A percentile compares a stretch with the other conserved stretches of the same genome.
These are phyloP conservation scores for Serranus cabrilla DNA, from an alignment of 2,797 vertebrate species.

Conservation along the genomic window DNA sequence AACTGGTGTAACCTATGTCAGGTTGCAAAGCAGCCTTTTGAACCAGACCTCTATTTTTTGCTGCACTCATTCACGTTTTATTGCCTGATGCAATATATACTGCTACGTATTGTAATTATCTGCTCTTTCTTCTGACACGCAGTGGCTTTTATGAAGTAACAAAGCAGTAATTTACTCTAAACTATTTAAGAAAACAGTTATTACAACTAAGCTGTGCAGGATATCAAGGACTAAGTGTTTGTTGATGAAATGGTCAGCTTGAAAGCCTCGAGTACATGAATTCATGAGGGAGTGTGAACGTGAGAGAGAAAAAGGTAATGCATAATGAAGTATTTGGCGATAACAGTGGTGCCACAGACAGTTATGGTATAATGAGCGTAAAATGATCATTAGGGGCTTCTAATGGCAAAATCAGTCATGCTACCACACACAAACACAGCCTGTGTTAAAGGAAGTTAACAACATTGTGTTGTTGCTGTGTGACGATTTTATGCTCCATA, in stretches of 20 bases:
- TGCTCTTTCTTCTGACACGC: constrained; percentile 9
- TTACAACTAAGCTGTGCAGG: constrained; percentile 32
- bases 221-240: constrained; percentile 38
- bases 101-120: constrained; percentile 17
- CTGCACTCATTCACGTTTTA: constrained; percentile 4
- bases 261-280: constrained; percentile 22
- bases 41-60: not conserved
- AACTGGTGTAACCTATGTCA: not conserved
- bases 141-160: constrained; percentile 12
- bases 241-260: constrained; percentile 46
- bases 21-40: not conserved
- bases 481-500: constrained; percentile 43
- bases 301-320: constrained; percentile 24
- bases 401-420: constrained; percentile 77
- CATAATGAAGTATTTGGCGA: constrained; percentile 58
- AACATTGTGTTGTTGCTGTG: constrained; percentile 43
- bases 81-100: not conserved
- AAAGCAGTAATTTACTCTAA: constrained; percentile 31
- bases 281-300: constrained; percentile 6
- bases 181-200: constrained; percentile 42
- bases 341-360: constrained; percentile 61
- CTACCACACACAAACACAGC: constrained; percentile 67
- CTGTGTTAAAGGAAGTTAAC: constrained; percentile 48
- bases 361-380: constrained; percentile 64
- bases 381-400: constrained; percentile 75